Percentiles rank a stretch among this genome's conserved stretches.
phyloP scores from a whole-genome alignment of 2,113 vertebrate genomes.

The Okapia johnstoni region DNA sequence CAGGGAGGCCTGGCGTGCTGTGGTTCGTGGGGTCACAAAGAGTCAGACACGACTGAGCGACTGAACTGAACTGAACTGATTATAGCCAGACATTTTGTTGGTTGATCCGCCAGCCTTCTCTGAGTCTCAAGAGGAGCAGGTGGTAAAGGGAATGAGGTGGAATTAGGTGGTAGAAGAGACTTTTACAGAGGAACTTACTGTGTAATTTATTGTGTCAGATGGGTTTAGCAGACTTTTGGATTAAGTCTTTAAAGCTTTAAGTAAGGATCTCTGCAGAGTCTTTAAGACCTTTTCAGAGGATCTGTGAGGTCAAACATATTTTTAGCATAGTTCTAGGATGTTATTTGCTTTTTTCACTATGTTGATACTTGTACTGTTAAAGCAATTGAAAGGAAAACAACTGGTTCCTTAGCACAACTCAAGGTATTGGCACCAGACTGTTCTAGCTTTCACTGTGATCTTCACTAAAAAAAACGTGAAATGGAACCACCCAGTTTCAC shows the following conservation, averaged over 20 bases:
- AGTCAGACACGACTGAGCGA: too few species aligned
- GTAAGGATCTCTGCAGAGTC: background rate
- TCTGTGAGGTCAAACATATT: background rate
- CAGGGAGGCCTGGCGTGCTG: too few species aligned
- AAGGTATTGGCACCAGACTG: background rate
- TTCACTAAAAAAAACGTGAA: background rate
- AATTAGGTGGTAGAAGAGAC: background rate
- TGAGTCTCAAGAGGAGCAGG: background rate
- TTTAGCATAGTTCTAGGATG: background rate
- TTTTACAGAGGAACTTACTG: background rate
- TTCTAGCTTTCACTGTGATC: background rate
- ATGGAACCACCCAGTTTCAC: background rate
- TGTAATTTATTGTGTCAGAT: conserved; percentile 40
- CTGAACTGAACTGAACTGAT: background rate
- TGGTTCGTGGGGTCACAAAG: too few species aligned
- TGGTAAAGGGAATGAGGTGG: background rate
- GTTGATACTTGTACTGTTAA: background rate
- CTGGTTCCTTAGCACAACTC: background rate
- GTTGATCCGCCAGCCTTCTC: conserved; percentile 19
- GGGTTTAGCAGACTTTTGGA: conserved; percentile 58
- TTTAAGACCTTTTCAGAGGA: background rate
- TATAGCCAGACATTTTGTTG: conserved; percentile 58
- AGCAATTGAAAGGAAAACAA: background rate
- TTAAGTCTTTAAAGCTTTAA: conserved; percentile 31
- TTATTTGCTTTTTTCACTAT: background rate